phyloP scores from a whole-genome alignment of 2,888 invertebrate species.

The Agrochola litura region DNA sequence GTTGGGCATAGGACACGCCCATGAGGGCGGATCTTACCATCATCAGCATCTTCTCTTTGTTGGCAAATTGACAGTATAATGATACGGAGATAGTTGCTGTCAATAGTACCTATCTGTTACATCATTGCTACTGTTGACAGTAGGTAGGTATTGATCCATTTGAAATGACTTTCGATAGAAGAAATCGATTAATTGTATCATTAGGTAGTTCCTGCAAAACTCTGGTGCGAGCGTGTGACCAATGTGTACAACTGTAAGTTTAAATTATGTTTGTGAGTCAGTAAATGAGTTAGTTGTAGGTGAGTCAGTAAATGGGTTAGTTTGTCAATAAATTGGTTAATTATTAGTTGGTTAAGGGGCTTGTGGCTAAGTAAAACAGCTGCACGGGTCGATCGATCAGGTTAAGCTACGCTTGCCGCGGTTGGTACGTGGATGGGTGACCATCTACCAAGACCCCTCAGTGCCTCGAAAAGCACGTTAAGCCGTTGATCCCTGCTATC shows the following conservation, averaged over 20 bases:
- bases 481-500: no score
- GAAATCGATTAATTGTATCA: not conserved
- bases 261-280: not conserved
- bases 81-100: not conserved
- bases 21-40: not conserved
- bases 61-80: conserved; percentile 27
- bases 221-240: not conserved
- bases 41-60: not conserved
- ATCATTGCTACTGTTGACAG: conserved; percentile 12
- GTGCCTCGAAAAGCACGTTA: not conserved
- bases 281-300: no score
- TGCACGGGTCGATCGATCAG: no score
- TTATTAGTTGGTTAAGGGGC: no score
- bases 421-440: not conserved
- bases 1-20: not conserved
- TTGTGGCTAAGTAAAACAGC: no score
- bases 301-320: no score
- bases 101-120: not conserved
- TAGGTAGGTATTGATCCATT: not conserved
- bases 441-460: not conserved
- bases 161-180: not conserved
- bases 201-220: not conserved
- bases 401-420: not conserved
- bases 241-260: not conserved
- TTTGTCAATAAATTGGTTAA: no score